These are phyloP conservation scores for Lamellibrachia satsuma DNA, from an alignment of 2,888 invertebrate genomes.

Conservation along the genomic window DNA sequence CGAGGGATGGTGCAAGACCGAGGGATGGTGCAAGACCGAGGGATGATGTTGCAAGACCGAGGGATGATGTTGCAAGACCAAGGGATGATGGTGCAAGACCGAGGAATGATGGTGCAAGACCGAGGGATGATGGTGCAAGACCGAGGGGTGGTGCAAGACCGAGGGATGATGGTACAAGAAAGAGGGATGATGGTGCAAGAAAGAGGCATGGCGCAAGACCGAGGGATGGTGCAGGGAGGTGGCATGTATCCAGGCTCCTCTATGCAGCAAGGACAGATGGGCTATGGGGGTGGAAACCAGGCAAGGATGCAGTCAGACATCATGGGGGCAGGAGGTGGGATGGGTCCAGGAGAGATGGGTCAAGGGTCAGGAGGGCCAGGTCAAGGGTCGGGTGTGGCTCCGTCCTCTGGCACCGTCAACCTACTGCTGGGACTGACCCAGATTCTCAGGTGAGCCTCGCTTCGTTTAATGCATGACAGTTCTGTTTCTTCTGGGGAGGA, in stretches of 20 bases:
- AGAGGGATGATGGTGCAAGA: slow-evolving; percentile 23
- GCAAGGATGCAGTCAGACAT: slow-evolving; percentile 4
- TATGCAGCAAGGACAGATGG: neutral
- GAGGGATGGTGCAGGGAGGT: neutral
- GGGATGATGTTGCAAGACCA: neutral
- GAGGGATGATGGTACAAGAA: slow-evolving; percentile 36
- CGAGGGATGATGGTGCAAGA: slow-evolving; percentile 29
- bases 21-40: neutral
- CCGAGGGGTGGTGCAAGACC: slow-evolving; percentile 21
- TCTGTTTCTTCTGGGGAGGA: neutral
- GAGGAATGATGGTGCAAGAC: slow-evolving; percentile 32
- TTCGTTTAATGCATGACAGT: neutral
- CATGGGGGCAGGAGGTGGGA: neutral
- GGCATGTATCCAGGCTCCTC: neutral
- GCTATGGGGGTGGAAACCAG: neutral
- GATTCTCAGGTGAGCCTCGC: neutral
- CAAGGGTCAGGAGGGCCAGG: neutral
- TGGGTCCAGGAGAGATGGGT: neutral
- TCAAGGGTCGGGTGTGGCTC: neutral
- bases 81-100: too few species aligned
- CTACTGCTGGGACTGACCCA: slow-evolving; percentile 3
- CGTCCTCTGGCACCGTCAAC: neutral
- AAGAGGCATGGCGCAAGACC: slow-evolving; percentile 1
- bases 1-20: neutral
- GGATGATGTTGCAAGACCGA: neutral